These are phyloP conservation scores for Leptopilina drosophilae DNA, from an alignment of 2,888 invertebrate species.

Conservation along the genomic window DNA sequence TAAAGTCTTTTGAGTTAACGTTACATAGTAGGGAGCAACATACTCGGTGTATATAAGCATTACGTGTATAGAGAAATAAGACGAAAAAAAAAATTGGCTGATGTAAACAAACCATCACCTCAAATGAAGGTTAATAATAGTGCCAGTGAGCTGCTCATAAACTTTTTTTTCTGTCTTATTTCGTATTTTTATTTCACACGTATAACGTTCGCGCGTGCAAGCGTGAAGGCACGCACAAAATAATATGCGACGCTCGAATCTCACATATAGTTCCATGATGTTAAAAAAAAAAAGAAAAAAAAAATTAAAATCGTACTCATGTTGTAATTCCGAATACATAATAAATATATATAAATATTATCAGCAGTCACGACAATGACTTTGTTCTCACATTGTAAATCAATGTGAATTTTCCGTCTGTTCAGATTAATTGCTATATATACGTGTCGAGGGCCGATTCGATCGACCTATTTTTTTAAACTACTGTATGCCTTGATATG, in stretches of 20 bases:
- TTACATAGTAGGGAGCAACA: too few relatives aligned
- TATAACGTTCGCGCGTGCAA: constrained; percentile 16
- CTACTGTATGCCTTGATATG: not conserved
- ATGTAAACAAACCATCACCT: constrained; percentile 26
- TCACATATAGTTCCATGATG: not conserved
- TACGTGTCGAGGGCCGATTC: constrained; percentile 5
- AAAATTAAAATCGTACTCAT: not conserved
- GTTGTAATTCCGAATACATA: not conserved
- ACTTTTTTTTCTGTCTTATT: not conserved
- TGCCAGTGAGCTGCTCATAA: constrained; percentile 23
- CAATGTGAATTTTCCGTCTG: constrained; percentile 10
- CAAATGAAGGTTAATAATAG: constrained; percentile 29
- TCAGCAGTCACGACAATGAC: not conserved
- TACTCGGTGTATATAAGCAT: too few relatives aligned
- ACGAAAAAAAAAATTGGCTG: not conserved
- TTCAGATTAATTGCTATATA: constrained; percentile 7
- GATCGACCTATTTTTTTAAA: constrained; percentile 29
- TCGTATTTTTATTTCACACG: constrained; percentile 17
- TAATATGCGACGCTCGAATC: not conserved
- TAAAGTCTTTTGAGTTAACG: too few relatives aligned
- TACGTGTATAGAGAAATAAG: too few relatives aligned
- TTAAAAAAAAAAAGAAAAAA: not conserved
- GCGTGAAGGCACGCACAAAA: constrained; percentile 13
- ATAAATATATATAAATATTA: not conserved
- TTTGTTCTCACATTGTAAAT: constrained; percentile 23